Evolutionary conservation across 2,888 invertebrate genomes (phyloP).

Genomic region (Ochropleura plecta): DNA sequence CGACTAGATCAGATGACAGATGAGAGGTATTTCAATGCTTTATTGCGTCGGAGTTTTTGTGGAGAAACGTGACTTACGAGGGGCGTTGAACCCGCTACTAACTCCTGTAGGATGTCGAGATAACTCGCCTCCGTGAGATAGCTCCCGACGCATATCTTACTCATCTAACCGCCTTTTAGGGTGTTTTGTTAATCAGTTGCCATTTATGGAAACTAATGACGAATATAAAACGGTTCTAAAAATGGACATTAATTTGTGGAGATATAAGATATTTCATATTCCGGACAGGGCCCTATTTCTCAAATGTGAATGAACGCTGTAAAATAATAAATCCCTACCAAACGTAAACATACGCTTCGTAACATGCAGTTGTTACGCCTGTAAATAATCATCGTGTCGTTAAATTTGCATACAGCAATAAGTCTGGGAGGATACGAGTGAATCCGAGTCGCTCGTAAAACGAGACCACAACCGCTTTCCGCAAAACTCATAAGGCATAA

Average conservation of each 20-base stretch:
- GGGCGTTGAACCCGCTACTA: constrained; percentile 83
- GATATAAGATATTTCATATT: constrained; percentile 49
- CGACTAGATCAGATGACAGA: constrained; percentile 84
- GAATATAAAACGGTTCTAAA: constrained; percentile 60
- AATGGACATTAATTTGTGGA: constrained; percentile 59
- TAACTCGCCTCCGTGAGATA: constrained; percentile 77
- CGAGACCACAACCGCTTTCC: constrained; percentile 74
- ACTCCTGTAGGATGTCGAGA: constrained; percentile 80
- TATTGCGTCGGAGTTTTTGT: constrained; percentile 82
- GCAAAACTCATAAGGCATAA: constrained; percentile 75
- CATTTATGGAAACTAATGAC: constrained; percentile 68
- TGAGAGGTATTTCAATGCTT: constrained; percentile 84
- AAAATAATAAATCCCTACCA: constrained; percentile 59
- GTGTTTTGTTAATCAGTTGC: constrained; percentile 70
- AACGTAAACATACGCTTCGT: constrained; percentile 69
- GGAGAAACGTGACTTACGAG: constrained; percentile 81
- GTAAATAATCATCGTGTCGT: constrained; percentile 82
- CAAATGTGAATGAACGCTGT: constrained; percentile 47
- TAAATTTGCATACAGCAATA: constrained; percentile 84
- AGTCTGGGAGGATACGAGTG: constrained; percentile 77
- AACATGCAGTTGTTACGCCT: constrained; percentile 72
- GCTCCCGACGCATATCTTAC: constrained; percentile 79
- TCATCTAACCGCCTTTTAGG: constrained; percentile 72
- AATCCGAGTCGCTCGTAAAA: constrained; percentile 76
- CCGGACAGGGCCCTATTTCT: constrained; percentile 23